Percentiles rank a stretch among this genome's conserved stretches.
Evolutionary conservation across 2,888 invertebrate genomes (phyloP).

Genomic region (Timandra comae): DNA sequence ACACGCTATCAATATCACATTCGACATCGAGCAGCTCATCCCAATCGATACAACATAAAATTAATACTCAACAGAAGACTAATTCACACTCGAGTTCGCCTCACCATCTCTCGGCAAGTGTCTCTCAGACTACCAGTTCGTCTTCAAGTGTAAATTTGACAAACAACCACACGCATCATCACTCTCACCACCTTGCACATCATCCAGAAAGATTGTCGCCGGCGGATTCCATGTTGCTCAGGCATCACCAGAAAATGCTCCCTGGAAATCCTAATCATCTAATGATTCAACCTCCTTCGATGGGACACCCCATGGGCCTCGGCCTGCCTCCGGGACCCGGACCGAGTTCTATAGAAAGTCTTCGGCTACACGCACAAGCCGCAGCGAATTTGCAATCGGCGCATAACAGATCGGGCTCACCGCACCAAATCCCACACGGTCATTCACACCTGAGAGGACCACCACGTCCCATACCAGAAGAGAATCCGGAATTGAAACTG

Average conservation of each 20-base stretch:
- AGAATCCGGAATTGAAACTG: conserved; percentile 75
- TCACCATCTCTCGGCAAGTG: conserved; percentile 73
- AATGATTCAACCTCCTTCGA: conserved; percentile 80
- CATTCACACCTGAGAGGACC: conserved; percentile 70
- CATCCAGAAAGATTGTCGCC: conserved; percentile 82
- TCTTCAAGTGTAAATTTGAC: conserved; percentile 73
- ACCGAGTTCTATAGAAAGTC: conserved; percentile 81
- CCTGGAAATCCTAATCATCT: conserved; percentile 77
- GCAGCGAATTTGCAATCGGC: conserved; percentile 70
- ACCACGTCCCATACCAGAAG: conserved; percentile 58
- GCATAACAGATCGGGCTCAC: conserved; percentile 73
- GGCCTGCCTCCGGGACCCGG: conserved; percentile 76
- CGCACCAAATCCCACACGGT: conserved; percentile 71
- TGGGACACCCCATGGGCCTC: conserved; percentile 78
- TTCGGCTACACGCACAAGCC: conserved; percentile 85
- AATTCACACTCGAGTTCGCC: conserved; percentile 68
- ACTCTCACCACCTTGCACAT: conserved; percentile 77
- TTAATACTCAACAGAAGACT: conserved; percentile 71
- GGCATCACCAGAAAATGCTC: conserved; percentile 73
- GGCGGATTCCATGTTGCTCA: conserved; percentile 70
- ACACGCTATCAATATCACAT: conserved; percentile 81
- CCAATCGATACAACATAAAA: conserved; percentile 80
- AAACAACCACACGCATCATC: conserved; percentile 82
- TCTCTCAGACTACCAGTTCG: conserved; percentile 71
- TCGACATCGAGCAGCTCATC: conserved; percentile 81